Evolutionary conservation across 2,888 invertebrate genomes (phyloP).

Genomic region (Opisthograptis luteolata): DNA sequence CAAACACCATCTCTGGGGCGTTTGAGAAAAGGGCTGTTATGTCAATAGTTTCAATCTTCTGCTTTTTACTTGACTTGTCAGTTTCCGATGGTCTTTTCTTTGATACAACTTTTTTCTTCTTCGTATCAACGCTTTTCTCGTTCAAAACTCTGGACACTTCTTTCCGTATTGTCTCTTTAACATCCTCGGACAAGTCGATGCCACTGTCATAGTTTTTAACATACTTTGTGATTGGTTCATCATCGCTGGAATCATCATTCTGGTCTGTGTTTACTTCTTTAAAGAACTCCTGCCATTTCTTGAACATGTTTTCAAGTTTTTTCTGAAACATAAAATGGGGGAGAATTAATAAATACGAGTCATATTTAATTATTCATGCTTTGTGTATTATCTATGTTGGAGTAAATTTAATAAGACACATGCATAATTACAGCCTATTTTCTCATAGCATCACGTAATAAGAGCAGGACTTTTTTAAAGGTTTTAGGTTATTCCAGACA

Average conservation of each 20-base stretch:
- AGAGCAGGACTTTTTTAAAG: too few species aligned
- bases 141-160: constrained; percentile 58
- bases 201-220: constrained; percentile 58
- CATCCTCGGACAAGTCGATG: constrained; percentile 60
- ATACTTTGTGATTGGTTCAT: constrained; percentile 74
- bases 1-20: constrained; percentile 60
- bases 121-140: constrained; percentile 14
- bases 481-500: too few species aligned
- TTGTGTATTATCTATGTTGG: too few species aligned
- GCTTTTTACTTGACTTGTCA: constrained; percentile 33
- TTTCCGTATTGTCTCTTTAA: constrained; percentile 55
- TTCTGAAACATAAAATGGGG: constrained; percentile 48
- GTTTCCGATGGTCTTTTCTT: constrained; percentile 28
- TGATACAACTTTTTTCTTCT: constrained; percentile 18
- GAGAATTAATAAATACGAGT: background rate
- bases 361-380: too few species aligned
- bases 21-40: constrained; percentile 10
- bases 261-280: constrained; percentile 44
- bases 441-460: too few species aligned
- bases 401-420: too few species aligned
- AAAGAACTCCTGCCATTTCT: constrained; percentile 56
- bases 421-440: too few species aligned
- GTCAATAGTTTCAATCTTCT: constrained; percentile 29
- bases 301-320: constrained; percentile 55
- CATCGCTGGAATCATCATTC: constrained; percentile 57